Base-by-base conservation (phyloP, 1,140 invertebrate species). In the Zaprionus taronus region DNA sequence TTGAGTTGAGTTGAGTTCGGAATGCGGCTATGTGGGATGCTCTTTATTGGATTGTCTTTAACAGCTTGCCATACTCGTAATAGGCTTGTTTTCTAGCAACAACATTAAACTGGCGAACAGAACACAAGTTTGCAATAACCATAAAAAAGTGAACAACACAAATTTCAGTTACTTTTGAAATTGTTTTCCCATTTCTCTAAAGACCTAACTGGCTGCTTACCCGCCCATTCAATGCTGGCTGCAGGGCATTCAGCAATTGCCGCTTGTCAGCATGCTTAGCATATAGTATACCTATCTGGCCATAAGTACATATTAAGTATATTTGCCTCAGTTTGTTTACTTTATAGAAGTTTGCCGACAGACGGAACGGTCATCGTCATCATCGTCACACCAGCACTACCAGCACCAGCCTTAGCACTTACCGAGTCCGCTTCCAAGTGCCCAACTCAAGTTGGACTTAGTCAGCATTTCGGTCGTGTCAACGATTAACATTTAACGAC, bases 401-500 rank as follows among this genome's bases (percentile, higher is more conserved):
- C 9, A 34, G 31, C 38, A 41, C 12, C n/a, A 5, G 73, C 63
- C 62, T 31, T 6, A 9, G 7, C 28, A 34, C 41, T 63, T n/a
- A 41, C 15, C 38, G 14, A 17, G 58, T 70, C 75, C 24, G 41
- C 61, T 67, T 72, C 65, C 36, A 41, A 44, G 51, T 67, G 53
- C 31, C 14, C 36, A 22, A 47, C 38, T 49, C 53, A 28, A 58
- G 24, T 24, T 64, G 67, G 67, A 75, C 60, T 81, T 82, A 86
- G 80, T 85, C 83, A 86, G 76, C 83, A 73, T 77, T 81, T 87
- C 64, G 83, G 84, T 89, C 84, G 83, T 85, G 83, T 86, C 83
- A 86, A 68, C 80, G 84, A 87, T 89, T 87, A 86, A 86, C 84
- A 87, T 87, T 87, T 89, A 87, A 87, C 84, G 81, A 84, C 80